Conservation (phyloP, 2,888 invertebrate species). For the Meganola albula region DNA sequence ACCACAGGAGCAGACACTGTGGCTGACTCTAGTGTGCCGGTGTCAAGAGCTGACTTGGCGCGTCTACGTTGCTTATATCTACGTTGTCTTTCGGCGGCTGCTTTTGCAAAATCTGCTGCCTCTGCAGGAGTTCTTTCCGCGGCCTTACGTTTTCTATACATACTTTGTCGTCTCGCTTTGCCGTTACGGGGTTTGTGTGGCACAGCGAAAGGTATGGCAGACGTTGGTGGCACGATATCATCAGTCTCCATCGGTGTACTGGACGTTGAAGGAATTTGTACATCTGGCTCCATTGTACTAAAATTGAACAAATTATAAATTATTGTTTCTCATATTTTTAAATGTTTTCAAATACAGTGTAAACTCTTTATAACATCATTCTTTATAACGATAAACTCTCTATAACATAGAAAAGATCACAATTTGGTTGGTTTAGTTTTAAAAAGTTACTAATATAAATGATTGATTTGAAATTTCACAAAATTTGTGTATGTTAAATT, state of each 20-base stretch:
- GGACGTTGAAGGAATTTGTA: slow-evolving; percentile 25
- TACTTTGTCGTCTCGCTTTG: slow-evolving; percentile 22
- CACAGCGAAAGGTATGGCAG: slow-evolving; percentile 25
- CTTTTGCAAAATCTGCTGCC: slow-evolving; percentile 24
- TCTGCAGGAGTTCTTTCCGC: slow-evolving; percentile 23
- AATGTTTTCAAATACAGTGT: too few species aligned
- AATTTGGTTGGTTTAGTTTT: slow-evolving; percentile 16
- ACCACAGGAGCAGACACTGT: slow-evolving; percentile 15
- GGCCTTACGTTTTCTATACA: slow-evolving; percentile 23
- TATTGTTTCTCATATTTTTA: too few species aligned
- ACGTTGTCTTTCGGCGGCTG: slow-evolving; percentile 28
- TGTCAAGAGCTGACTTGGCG: slow-evolving; percentile 18
- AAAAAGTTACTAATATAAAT: slow-evolving; percentile 8
- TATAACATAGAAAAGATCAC: slow-evolving; percentile 17
- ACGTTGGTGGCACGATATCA: slow-evolving; percentile 24
- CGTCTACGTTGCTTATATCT: slow-evolving; percentile 23
- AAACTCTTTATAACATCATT: too few species aligned
- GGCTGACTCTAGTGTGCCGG: slow-evolving; percentile 9
- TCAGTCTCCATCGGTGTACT: slow-evolving; percentile 23
- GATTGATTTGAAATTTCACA: too few species aligned
- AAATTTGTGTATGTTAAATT: too few species aligned
- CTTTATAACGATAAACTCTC: too few species aligned
- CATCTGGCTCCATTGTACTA: slow-evolving; percentile 23
- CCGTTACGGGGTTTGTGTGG: slow-evolving; percentile 22
- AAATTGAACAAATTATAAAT: slow-evolving; percentile 22